A percentile compares a stretch with the other conserved stretches of the same genome.
Conservation (phyloP, 2,113 vertebrate species). For the Psittacus erithacus region DNA sequence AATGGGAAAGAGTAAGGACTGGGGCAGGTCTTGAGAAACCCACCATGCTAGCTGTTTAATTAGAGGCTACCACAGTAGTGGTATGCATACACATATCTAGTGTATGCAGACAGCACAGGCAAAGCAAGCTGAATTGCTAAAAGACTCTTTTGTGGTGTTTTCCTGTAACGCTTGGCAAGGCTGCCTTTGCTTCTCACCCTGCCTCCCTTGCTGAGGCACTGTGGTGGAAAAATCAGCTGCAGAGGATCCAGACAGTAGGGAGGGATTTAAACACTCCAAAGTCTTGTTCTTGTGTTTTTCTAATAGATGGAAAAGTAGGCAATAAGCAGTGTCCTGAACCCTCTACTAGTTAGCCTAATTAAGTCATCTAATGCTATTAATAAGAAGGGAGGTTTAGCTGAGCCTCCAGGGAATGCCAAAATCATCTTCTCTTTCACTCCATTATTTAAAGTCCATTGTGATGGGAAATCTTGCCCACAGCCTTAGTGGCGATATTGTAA, state of each 20-base stretch:
- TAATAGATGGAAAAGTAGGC: background rate
- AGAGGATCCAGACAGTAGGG: background rate
- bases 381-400: background rate
- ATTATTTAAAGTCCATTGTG: rapidly evolving
- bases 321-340: background rate
- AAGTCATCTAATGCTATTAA: background rate
- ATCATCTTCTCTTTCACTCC: background rate
- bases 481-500: background rate
- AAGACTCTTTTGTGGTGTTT: background rate
- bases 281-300: background rate
- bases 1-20: background rate
- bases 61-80: background rate
- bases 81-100: background rate
- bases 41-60: background rate
- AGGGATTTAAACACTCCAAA: background rate
- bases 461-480: background rate
- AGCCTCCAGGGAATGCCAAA: background rate
- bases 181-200: background rate
- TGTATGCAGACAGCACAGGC: background rate
- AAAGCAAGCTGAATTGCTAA: background rate
- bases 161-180: background rate
- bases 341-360: background rate
- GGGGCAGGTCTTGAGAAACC: background rate
- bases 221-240: constrained; percentile 13
- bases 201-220: background rate